Base-by-base conservation (phyloP, 2,888 invertebrate genomes). In the Dolichomitus sp. region DNA sequence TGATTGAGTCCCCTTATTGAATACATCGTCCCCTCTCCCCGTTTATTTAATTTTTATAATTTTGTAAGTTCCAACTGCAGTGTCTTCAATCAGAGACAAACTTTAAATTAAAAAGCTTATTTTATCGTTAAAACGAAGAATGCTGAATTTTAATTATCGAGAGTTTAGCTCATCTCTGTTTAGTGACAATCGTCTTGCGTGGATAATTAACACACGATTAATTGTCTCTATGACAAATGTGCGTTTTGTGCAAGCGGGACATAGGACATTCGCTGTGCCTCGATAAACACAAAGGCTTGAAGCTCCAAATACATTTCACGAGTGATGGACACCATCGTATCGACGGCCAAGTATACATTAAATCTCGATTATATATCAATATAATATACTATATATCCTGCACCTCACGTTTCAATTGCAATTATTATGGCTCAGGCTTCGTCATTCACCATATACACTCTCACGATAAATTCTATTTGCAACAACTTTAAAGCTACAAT, bases 401-500 rank as follows among this genome's bases (percentile, higher is more conserved):
- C 70, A 23, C 27, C 54, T 54, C 42, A 23, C 37, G 33, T 70
- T 57, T 57, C 27, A 74, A 63, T 52, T 37, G 17, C 27, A 52
- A 63, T 50, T 33, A 74, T 27, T 48, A 12, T 27, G 37, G 19
- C 37, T 61, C 33, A 37, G 73, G 33, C 61, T 40, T 65, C 65
- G 42, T 42, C 75, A 54, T 65, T 57, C 33, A 66, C 12, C 52
- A 75, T 42, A 48, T 40, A 65, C 63, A 63, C 52, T 75, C 54
- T 66, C 45, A 40, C 74, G 40, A 66, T 75, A 52, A 54, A 65
- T 65, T 69, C 59, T 57, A 57, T 61, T 42, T 75, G 66, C 75
- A 63, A 69, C 69, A 63, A 54, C 12, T 65, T 79, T 79, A 79
- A 82, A 82, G 82, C 81, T 74, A 78, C 61, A 69, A 78, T 66